These are phyloP conservation scores for Eclectus roratus DNA, from an alignment of 2,113 vertebrate genomes.

Conservation along the genomic window DNA sequence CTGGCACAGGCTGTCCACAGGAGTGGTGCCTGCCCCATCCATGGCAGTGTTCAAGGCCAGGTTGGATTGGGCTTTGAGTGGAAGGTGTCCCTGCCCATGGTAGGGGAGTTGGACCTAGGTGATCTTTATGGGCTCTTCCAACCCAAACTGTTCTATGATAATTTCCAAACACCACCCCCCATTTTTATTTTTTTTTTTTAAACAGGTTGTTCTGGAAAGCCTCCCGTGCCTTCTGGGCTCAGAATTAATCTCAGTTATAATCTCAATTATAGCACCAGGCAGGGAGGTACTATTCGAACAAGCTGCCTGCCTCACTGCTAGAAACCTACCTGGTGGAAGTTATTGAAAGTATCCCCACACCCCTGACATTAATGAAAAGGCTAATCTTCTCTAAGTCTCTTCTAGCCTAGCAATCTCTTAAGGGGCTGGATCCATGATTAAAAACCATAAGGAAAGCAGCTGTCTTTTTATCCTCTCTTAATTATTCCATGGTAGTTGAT, in stretches of 20 bases:
- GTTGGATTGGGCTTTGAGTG: not conserved
- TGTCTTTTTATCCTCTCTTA: slow-evolving; percentile 78
- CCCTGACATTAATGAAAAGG: slow-evolving; percentile 66
- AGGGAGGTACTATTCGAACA: not conserved
- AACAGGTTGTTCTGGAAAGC: not conserved
- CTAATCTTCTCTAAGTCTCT: slow-evolving; percentile 80
- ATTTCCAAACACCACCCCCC: not conserved
- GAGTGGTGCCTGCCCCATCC: not conserved
- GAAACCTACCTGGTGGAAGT: not conserved
- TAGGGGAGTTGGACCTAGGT: not conserved
- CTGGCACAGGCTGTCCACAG: not conserved
- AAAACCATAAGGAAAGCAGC: slow-evolving; percentile 74
- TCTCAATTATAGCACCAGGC: not conserved
- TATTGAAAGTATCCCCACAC: slow-evolving; percentile 39
- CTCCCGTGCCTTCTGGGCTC: not conserved
- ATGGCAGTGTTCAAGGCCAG: not conserved
- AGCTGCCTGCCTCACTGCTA: not conserved
- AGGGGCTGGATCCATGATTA: slow-evolving; percentile 76
- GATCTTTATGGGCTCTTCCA: not conserved
- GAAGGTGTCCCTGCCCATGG: not conserved
- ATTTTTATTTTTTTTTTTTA: not conserved
- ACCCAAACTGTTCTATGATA: not conserved
- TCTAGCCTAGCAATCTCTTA: slow-evolving; percentile 81
- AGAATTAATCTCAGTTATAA: not conserved
- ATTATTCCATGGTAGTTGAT: slow-evolving; percentile 66